Evolutionary conservation across 2,888 invertebrate genomes (phyloP), one percentile per base, ranked within the genome.

Genomic region (Apotomis turbidana): DNA sequence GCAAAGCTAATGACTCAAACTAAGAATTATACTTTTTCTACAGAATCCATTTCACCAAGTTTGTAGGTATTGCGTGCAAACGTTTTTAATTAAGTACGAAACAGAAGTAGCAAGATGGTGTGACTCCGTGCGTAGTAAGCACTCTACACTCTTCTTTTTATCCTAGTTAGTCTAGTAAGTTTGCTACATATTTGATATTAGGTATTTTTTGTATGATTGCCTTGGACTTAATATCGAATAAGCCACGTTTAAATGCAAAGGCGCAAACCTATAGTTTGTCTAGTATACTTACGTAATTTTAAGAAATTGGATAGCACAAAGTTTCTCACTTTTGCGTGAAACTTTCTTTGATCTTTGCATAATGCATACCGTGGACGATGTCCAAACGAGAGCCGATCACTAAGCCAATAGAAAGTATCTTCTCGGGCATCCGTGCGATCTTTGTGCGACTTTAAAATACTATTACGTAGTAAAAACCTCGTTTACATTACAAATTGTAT

Each of bases 261-360:
- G 27, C 2, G 27, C 27, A 27, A 27, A 49, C 49, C 8, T 44
- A 61, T 52, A 62, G 41, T 55, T 58, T 38, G 38, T 36, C 61
- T 68, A 52, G 55, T 15, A 58, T 44, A 64, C 60, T 71, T 72
- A 54, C 58, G 58, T 63, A 72, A 72, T 67, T 12, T 58, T 62
- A 72, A 68, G 72, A 68, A 72, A 72, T 68, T 72, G 68, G 62
- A 72, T 68, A 72, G 62, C 51, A 52, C 57, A 27, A 52, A 71
- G 71, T 67, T 72, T 72, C 72, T 68, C 74, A 68, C 68, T 76
- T 79, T 81, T 82, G 76, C 69, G 79, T 79, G 77, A 81, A 76
- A 76, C 84, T 83, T 83, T 83, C 81, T 78, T 83, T 77, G 73
- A 74, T 68, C 73, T 80, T 76, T 79, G 76, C 78, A 75, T 82